These are phyloP conservation scores for Terrapene triunguis DNA, from an alignment of 2,113 vertebrate species.

Conservation along the genomic window DNA sequence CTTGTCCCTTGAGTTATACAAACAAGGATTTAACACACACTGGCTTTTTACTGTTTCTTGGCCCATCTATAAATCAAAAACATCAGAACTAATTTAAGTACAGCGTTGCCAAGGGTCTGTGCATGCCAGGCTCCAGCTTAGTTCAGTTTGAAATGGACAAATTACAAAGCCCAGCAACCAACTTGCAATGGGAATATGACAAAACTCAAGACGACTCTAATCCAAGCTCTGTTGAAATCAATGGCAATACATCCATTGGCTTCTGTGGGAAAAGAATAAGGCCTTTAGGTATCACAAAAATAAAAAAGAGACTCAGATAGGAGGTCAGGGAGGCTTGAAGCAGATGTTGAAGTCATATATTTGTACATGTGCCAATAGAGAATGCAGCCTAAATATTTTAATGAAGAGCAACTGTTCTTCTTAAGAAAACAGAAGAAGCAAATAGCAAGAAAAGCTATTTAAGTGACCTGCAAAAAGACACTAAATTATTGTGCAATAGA, in stretches of 20 bases:
- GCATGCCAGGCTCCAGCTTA: background rate
- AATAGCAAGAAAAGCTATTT: background rate
- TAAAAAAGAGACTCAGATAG: background rate
- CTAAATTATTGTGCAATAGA: background rate
- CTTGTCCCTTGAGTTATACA: background rate
- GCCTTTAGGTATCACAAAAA: background rate
- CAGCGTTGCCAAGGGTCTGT: background rate
- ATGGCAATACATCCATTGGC: background rate
- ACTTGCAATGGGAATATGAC: background rate
- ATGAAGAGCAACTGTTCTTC: background rate
- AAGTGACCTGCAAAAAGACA: background rate
- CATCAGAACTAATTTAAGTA: background rate
- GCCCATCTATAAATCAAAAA: background rate
- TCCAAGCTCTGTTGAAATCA: background rate
- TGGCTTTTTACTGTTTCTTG: background rate
- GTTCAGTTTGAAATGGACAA: background rate
- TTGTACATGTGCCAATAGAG: background rate
- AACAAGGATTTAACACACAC: background rate
- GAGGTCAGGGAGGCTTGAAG: background rate
- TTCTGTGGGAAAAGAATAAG: background rate
- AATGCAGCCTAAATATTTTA: background rate
- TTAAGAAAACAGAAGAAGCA: background rate
- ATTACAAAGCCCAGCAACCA: background rate
- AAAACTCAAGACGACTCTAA: background rate
- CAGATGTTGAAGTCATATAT: background rate